Base-by-base conservation (phyloP, 2,888 invertebrate species). In the Synanthedon formicaeformis region DNA sequence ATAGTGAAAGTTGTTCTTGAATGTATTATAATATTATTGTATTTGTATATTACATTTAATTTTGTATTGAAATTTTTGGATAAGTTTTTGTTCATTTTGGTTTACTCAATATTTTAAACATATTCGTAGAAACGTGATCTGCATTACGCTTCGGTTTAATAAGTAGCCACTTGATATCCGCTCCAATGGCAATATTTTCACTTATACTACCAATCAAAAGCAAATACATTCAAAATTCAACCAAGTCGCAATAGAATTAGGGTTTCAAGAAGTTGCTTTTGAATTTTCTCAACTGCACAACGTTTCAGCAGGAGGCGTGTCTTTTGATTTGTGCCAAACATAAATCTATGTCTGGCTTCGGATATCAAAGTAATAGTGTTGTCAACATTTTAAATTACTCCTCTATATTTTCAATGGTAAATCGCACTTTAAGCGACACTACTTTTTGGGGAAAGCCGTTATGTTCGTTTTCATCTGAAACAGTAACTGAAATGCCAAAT, bases 241-340 rank as follows among this genome's bases (percentile, higher is more conserved):
- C 57, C 55, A 52, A 60, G 51, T 41, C 41, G 50, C 53, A 49
- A 4, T 18, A 1, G 27, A 11, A 11, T 41, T 41, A 53, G 6
- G 14, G 14, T n/a, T 14, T 45, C 4, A 45, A n/a, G 12, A 13
- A 13, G 8, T 14, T 45, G 12, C 6, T 6, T 45, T 45, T 45
- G 8, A 6, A 12, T n/a, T 45, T 45, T 11, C 14, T 5, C 8
- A 45, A 45, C 45, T 34, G 40, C 27, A 49, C 6, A 49, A 49
- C 11, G 49, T 49, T 16, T 16, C 45, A 8, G 49, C 18, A 59
- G 52, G 41, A 53, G 57, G 63, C 60, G 67, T 66, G 63, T 64
- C 66, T 62, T 65, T 64, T 68, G 65, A 68, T 68, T 65, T 69
- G 63, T 69, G 63, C 59, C 57, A 59, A 57, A 60, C 65, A 67